Percentiles rank a stretch among this genome's conserved stretches.
phyloP scores from a whole-genome alignment of 2,888 invertebrate genomes.

The Cryptophagus acutangulus region DNA sequence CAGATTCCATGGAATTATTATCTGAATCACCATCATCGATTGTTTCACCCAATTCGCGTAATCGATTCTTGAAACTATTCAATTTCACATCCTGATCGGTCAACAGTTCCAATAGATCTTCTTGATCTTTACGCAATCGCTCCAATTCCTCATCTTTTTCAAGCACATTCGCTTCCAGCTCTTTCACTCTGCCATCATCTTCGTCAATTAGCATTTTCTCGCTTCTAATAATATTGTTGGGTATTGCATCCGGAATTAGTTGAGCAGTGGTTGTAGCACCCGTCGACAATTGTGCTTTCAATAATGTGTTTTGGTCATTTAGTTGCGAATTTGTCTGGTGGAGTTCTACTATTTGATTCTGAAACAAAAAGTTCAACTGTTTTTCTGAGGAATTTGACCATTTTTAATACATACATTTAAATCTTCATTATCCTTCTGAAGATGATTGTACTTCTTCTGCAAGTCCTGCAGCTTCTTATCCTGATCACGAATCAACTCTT shows the following conservation, averaged over 20 bases:
- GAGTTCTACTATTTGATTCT: conserved; percentile 61
- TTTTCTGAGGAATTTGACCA: not conserved
- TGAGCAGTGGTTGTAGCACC: not conserved
- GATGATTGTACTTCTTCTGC: conserved; percentile 34
- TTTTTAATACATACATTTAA: conserved; percentile 45
- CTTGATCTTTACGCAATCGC: conserved; percentile 79
- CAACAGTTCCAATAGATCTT: conserved; percentile 83
- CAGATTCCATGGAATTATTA: conserved; percentile 29
- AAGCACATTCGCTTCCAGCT: conserved; percentile 34
- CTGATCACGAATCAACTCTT: conserved; percentile 86
- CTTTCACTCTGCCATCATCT: conserved; percentile 26
- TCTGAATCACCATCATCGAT: conserved; percentile 43
- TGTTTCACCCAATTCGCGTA: conserved; percentile 43
- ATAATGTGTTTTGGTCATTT: conserved; percentile 79
- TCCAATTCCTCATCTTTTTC: conserved; percentile 36
- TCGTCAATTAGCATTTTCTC: conserved; percentile 18
- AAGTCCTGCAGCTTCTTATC: conserved; percentile 64
- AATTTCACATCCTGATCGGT: conserved; percentile 73
- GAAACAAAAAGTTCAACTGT: conserved; percentile 23
- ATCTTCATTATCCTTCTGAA: conserved; percentile 40
- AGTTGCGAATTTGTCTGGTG: conserved; percentile 67
- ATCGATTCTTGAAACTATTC: conserved; percentile 39
- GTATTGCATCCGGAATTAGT: not conserved
- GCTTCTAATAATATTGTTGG: not conserved
- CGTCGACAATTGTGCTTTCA: conserved; percentile 64